Base-by-base conservation (phyloP, 1,140 invertebrate genomes). In the Ips typographus region DNA sequence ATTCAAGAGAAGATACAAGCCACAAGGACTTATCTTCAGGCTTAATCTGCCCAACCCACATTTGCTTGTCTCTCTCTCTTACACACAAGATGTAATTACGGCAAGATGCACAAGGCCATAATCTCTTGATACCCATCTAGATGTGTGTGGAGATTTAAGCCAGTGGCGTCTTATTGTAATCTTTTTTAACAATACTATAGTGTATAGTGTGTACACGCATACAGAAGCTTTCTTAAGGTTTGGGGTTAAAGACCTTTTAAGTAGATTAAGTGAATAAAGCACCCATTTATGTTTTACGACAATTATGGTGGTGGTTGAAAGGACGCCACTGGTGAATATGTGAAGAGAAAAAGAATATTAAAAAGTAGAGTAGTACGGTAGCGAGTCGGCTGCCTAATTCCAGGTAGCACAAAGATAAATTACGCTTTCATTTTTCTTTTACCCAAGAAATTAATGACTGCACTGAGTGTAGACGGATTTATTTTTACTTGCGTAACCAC, bases 361-460 rank as follows among this genome's bases (percentile, higher is more conserved):
- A 44, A 39, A 57, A 57, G 4, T 57, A 57, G 58, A 44, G 58
- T 60, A 60, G 60, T 63, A 51, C 60, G 60, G 60, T 63, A 63
- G 60, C 60, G 22, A 52, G 6, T 60, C 58, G 58, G 40, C 43
- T 38, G 60, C 60, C 60, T 63, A 63, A 63, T 63, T 63, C 60
- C 60, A 63, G 60, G 60, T 63, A 63, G 60, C 60, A 7, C 60
- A 51, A 49, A 63, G 60, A 63, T 63, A 63, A 63, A 63, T 63
- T 63, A 63, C 42, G 4, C 39, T 63, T 63, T 63, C 60, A 5
- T 63, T 52, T 51, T 51, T 63, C 41, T n/a, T 36, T 43, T 57
- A 22, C 22, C 22, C 22, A 22, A 22, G 22, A 22, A 22, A 22
- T 22, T 22, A 22, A 22, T 22, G 22, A 22, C 22, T 22, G 22